Base-by-base conservation (phyloP, 30 jellyfish, hydroid and myxozoan species). In the Hydra vulgaris region DNA sequence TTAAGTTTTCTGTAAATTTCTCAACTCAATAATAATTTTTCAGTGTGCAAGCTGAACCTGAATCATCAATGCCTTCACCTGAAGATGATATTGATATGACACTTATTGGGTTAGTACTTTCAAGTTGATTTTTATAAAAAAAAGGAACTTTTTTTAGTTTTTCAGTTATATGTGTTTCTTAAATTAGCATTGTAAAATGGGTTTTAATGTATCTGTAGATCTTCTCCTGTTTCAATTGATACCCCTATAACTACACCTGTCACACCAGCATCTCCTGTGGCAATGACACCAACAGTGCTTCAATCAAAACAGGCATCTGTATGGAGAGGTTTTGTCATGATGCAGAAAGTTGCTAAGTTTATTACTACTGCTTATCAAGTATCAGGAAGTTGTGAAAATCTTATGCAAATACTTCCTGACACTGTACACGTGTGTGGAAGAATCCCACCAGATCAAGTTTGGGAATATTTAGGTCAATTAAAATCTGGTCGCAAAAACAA, bases 371-470 rank as follows among this genome's bases (percentile, higher is more conserved):
- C 96, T 17, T 91, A 82, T 73, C 90, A 94, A 15, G 94, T 91
- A 0, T 91, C 98, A 8, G 98, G 98, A 17, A 82, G 92, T 18
- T 91, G 98, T 61, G 98, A 91, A 72, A 87, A 91, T 25, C 78
- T 91, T 71, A 54, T 82, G 80, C 88, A 86, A 73, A 23, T 84
- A 0, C 77, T 91, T 19, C 98, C 98, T 0, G 98, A 91, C 53
- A 91, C 96, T 66, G 55, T 86, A 21, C 95, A 91, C 8, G 74
- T 91, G 27, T 91, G 95, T 66, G 98, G 98, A 4, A 81, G 98
- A 22, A 91, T 91, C 70, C 72, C 84, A 17, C 98, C 84, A 17
- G 95, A 83, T 20, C 95, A 91, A 75, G 98, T 91, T 22, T 91
- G 98, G 98, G 98, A 91, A 76, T 91, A 91, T 77, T 72, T 91